Evolutionary conservation across 2,888 invertebrate genomes (phyloP).

Genomic region (Galeopsomyia nigrocyanea): DNA sequence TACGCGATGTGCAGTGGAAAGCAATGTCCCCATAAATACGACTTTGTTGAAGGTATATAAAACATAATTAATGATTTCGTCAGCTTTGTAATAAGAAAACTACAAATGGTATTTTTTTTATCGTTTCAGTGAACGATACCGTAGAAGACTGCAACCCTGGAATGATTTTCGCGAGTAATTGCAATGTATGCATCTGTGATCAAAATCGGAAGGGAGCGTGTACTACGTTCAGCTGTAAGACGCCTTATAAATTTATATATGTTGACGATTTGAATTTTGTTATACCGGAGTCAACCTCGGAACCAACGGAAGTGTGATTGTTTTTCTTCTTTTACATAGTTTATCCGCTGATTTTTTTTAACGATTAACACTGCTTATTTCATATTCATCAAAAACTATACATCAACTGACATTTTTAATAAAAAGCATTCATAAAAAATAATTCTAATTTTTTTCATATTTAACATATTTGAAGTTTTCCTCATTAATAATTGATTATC

Average conservation of each 20-base stretch:
- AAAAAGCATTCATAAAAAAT: too few species aligned
- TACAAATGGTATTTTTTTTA: background rate
- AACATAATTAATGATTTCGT: too few species aligned
- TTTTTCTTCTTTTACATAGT: too few species aligned
- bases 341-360: too few species aligned
- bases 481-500: too few species aligned
- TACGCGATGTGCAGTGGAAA: constrained; percentile 68
- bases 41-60: constrained; percentile 16
- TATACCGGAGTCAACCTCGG: background rate
- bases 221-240: constrained; percentile 62
- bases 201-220: constrained; percentile 71
- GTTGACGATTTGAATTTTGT: constrained; percentile 20
- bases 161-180: constrained; percentile 70
- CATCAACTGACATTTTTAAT: constrained; percentile 19
- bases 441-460: too few species aligned
- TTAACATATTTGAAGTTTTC: too few species aligned
- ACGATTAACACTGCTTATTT: too few species aligned
- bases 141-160: constrained; percentile 63
- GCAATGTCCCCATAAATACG: constrained; percentile 7
- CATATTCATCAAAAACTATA: too few species aligned
- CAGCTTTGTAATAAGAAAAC: background rate
- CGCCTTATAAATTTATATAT: constrained; percentile 21
- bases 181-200: constrained; percentile 72
- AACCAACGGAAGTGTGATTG: too few species aligned
- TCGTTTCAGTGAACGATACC: constrained; percentile 5